Evolutionary conservation across 1,140 invertebrate species (phyloP), one percentile per base, ranked within the genome.

Genomic region (Cyclina sinensis): DNA sequence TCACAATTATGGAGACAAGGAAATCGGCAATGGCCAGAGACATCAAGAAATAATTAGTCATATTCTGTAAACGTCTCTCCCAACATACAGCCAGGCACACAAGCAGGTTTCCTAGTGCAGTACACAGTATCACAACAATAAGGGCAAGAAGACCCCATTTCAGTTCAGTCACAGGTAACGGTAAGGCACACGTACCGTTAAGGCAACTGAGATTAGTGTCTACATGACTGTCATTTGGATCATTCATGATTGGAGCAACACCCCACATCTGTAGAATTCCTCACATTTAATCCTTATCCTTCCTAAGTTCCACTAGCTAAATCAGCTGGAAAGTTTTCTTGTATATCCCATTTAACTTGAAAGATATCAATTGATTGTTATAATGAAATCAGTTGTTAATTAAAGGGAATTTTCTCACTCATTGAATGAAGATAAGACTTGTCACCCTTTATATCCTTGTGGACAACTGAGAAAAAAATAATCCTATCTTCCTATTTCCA

Each of bases 11-110:
- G 0, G 99, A 99, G 0, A 99, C 99, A 0, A 98, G 98, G 43
- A 99, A 96, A 95, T 99, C 99, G 0, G 99, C 98, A 35, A 99
- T 98, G 0, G 99, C 99, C 76, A 99, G 96, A 4, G 98, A 99
- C 14, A 99, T 98, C 91, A 99, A 98, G 95, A 99, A 99, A 95
- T 99, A 99, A 96, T 99, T 99, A 93, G 99, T 99, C 24, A 99
- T 99, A 90, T 99, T 99, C 89, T 99, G 97, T 39, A 99, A 96
- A 1, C 99, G 98, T 92, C 98, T 97, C 95, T 99, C 99, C 16
- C 98, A 99, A 95, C 99, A 99, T 14, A 99, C 99, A 89, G 98
- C 98, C 37, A 99, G 96, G 91, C 99, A 99, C 16, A 99, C 99
- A 74, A 99, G 96, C 79, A 98, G 97, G 95, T 99, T 99, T 21